These are phyloP conservation scores for Panagrolaimus sp. DNA, from an alignment of 1,140 invertebrate species.

Conservation along the genomic window DNA sequence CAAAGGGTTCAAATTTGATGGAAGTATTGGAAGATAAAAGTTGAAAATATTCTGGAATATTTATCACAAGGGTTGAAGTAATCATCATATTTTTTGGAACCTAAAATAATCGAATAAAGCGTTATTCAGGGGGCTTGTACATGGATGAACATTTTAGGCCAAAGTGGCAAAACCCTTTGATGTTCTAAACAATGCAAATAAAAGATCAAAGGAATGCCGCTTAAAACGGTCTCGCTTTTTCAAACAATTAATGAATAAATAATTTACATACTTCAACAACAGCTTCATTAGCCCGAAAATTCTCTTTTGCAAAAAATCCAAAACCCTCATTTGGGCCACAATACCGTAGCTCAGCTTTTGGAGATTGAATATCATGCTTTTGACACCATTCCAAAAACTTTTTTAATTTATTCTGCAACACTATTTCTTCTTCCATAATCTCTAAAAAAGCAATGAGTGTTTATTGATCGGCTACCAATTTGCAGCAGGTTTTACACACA, in stretches of 20 bases:
- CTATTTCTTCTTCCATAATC: too few species aligned
- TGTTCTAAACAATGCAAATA: too few species aligned
- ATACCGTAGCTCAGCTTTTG: background rate
- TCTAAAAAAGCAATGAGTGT: too few species aligned
- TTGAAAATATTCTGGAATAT: slow-evolving; percentile 1
- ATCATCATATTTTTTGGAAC: slow-evolving; percentile 27
- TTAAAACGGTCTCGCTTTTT: too few species aligned
- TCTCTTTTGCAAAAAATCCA: slow-evolving; percentile 27
- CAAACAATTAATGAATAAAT: too few species aligned
- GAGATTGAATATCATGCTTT: background rate
- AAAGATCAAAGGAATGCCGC: too few species aligned
- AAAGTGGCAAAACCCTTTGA: too few species aligned
- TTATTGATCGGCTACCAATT: too few species aligned
- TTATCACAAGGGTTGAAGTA: slow-evolving; percentile 20
- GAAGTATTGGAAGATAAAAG: background rate
- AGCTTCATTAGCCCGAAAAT: slow-evolving; percentile 12
- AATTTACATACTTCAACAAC: slow-evolving; percentile 10
- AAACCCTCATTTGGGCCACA: slow-evolving; percentile 22
- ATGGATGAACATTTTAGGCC: too few species aligned
- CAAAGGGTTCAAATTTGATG: background rate
- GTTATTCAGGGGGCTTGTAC: too few species aligned
- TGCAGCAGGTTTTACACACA: too few species aligned
- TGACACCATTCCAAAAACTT: background rate
- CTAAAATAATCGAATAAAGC: too few species aligned
- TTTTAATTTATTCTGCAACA: background rate